Percentiles rank a stretch among this genome's conserved stretches.
Evolutionary conservation across 2,888 invertebrate species (phyloP).

Genomic region (Drosophila maculinotata): DNA sequence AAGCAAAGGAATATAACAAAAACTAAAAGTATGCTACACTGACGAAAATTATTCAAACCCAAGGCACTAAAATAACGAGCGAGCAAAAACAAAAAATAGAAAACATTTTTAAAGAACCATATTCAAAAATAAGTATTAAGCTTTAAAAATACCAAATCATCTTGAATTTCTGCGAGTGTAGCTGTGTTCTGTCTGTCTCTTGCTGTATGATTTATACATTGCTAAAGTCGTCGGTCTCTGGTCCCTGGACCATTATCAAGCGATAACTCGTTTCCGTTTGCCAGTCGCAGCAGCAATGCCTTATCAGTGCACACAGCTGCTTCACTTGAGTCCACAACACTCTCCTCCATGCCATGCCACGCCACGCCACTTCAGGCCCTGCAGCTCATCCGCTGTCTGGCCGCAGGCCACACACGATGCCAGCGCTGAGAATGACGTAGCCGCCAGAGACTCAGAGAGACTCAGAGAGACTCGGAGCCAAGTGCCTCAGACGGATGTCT

Average conservation of each 20-base stretch:
- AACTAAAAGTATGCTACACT: slow-evolving; percentile 17
- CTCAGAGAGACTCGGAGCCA: slow-evolving; percentile 1
- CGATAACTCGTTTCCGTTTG: slow-evolving; percentile 64
- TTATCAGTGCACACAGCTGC: slow-evolving; percentile 48
- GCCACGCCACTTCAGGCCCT: slow-evolving; percentile 2
- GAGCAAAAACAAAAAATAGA: too few relatives aligned
- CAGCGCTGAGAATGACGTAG: slow-evolving; percentile 40
- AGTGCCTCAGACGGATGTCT: slow-evolving; percentile 26
- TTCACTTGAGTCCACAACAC: background rate
- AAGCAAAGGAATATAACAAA: slow-evolving; percentile 10
- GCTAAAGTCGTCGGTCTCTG: slow-evolving; percentile 13
- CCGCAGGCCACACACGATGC: slow-evolving; percentile 49
- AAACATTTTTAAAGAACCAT: too few relatives aligned
- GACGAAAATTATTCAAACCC: slow-evolving; percentile 4
- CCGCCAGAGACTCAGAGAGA: slow-evolving; percentile 8
- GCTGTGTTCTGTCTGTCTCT: slow-evolving; percentile 9
- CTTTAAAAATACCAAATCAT: too few relatives aligned
- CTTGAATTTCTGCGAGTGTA: slow-evolving; percentile 21
- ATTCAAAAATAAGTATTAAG: too few relatives aligned
- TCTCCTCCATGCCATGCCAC: background rate
- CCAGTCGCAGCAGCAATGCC: slow-evolving; percentile 17
- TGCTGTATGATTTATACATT: slow-evolving; percentile 24
- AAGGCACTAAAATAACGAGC: too few relatives aligned
- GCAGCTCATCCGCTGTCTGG: slow-evolving; percentile 13
- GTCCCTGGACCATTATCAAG: slow-evolving; percentile 58